phyloP scores from a whole-genome alignment of 2,888 invertebrate species.

The Loripinus fragilis region DNA sequence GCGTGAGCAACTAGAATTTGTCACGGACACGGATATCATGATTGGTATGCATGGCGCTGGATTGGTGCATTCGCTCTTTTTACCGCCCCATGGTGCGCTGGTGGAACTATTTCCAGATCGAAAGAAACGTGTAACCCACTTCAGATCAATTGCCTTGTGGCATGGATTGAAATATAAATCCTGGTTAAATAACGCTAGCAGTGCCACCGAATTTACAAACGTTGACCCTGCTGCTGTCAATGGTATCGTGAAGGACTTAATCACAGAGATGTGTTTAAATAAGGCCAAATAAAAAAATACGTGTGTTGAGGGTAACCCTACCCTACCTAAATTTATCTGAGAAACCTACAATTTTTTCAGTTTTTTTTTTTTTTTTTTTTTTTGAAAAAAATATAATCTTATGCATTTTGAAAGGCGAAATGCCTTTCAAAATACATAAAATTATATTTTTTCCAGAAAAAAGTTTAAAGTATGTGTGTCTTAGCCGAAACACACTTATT shows the following conservation, averaged over 20 bases:
- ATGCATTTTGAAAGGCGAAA: no score
- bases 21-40: constrained; percentile 76
- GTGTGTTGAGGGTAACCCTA: no score
- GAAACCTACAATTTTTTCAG: no score
- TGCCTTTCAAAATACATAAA: no score
- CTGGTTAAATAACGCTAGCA: constrained; percentile 13
- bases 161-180: constrained; percentile 18
- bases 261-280: neutral
- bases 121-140: constrained; percentile 62
- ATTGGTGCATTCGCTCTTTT: constrained; percentile 77
- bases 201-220: neutral
- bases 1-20: constrained; percentile 71
- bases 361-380: no score
- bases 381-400: no score
- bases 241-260: neutral
- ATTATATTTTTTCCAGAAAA: no score
- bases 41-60: constrained; percentile 83
- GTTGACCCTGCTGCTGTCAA: neutral
- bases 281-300: no score
- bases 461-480: no score
- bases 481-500: no score
- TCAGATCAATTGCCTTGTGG: constrained; percentile 61
- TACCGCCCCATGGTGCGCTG: constrained; percentile 75
- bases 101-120: constrained; percentile 77
- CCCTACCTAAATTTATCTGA: no score